These are phyloP conservation scores for Strongylocentrotus purpuratus DNA, from an alignment of 35 echinoderm and acorn worm genomes.

Conservation along the genomic window DNA sequence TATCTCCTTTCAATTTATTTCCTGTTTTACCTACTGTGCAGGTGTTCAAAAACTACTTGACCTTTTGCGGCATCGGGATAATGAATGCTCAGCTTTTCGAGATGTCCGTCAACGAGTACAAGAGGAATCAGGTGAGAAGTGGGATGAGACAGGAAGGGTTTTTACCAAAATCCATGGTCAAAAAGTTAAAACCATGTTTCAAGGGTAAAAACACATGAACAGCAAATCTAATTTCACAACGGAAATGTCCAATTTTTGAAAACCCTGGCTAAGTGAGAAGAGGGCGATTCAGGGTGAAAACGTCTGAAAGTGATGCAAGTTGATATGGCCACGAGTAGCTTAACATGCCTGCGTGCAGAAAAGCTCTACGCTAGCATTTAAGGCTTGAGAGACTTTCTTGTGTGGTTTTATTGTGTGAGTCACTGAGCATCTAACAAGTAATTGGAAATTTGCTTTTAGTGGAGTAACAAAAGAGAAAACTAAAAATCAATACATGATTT, in stretches of 20 bases:
- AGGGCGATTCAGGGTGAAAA: not conserved
- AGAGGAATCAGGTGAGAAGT: slow-evolving; percentile 94
- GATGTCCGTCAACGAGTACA: slow-evolving; percentile 99
- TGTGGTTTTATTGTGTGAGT: not conserved
- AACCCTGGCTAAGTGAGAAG: not conserved
- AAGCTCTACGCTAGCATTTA: not conserved
- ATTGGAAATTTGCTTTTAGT: not conserved
- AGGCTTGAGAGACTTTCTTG: not conserved
- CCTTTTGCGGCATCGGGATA: slow-evolving; percentile 97
- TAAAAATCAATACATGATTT: not conserved
- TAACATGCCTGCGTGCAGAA: not conserved
- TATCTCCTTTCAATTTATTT: not conserved
- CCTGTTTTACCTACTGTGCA: slow-evolving; percentile 56
- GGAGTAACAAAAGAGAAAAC: not conserved
- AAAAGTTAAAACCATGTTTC: not conserved
- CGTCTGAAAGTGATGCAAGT: not conserved
- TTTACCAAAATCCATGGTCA: not conserved
- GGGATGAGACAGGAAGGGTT: not conserved
- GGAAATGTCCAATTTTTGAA: not conserved
- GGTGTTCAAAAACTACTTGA: slow-evolving; percentile 97
- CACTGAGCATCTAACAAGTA: not conserved
- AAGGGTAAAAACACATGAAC: not conserved
- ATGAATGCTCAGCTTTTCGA: slow-evolving; percentile 99
- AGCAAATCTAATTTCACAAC: not conserved
- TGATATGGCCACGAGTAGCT: not conserved